These are phyloP conservation scores for Leptogaster cylindrica DNA, from an alignment of 2,888 invertebrate genomes.

Conservation along the genomic window DNA sequence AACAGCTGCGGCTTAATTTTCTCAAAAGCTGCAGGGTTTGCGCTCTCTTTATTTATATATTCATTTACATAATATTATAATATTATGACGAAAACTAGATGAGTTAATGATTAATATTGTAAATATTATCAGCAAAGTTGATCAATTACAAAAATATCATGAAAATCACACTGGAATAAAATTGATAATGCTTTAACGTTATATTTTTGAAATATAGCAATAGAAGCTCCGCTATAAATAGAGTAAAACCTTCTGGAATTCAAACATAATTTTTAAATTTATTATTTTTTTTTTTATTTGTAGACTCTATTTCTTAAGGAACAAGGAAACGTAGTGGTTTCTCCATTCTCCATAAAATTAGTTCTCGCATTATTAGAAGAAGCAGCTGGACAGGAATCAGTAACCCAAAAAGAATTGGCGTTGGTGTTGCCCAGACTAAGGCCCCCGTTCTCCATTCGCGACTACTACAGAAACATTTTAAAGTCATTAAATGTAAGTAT, in stretches of 20 bases:
- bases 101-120: no score
- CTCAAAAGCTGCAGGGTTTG: no score
- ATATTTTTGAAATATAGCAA: no score
- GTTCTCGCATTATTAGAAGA: conserved; percentile 76
- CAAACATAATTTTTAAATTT: background rate
- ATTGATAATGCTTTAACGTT: background rate
- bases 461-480: conserved; percentile 55
- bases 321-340: conserved; percentile 71
- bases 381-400: conserved; percentile 66
- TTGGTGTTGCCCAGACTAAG: conserved; percentile 44
- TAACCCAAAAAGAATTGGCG: conserved; percentile 50
- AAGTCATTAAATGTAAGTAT: conserved; percentile 45
- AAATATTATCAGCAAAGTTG: background rate
- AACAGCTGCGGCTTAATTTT: no score
- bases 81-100: no score
- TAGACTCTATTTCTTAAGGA: conserved; percentile 53
- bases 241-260: background rate
- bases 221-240: background rate
- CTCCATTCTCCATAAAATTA: conserved; percentile 78
- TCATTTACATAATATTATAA: no score
- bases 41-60: no score
- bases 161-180: background rate
- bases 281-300: conserved; percentile 20
- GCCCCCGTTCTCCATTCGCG: conserved; percentile 50
- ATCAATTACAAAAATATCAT: background rate